Percentiles rank a stretch among this genome's conserved stretches.
These are phyloP conservation scores for Lamellibrachia satsuma DNA, from an alignment of 2,888 invertebrate species.

Conservation along the genomic window DNA sequence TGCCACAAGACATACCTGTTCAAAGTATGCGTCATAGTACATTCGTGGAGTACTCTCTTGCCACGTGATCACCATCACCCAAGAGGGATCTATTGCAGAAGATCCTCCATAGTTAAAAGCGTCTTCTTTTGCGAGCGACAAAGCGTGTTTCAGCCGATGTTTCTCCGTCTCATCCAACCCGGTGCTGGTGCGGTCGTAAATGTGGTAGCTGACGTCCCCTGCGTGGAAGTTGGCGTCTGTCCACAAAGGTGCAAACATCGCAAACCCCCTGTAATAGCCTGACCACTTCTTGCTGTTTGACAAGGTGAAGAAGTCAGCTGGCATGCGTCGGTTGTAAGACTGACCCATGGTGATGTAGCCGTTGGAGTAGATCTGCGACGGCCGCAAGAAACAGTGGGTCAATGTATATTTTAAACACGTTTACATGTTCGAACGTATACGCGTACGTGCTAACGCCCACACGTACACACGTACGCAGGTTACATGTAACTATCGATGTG, in stretches of 20 bases:
- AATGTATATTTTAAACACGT: background rate
- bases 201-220: background rate
- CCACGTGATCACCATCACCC: slow-evolving; percentile 27
- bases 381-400: background rate
- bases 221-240: background rate
- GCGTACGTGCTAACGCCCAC: background rate
- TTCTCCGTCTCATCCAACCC: background rate
- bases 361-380: slow-evolving; percentile 14
- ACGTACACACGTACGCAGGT: background rate
- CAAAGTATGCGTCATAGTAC: background rate
- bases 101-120: background rate
- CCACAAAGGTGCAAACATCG: background rate
- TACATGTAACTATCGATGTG: background rate
- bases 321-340: slow-evolving; percentile 7
- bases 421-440: background rate
- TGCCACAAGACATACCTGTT: slow-evolving; percentile 5
- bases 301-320: background rate
- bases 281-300: background rate
- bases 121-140: background rate
- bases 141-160: background rate
- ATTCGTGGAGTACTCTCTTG: slow-evolving; percentile 6
- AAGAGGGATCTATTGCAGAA: background rate
- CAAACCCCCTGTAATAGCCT: background rate
- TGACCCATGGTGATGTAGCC: slow-evolving; percentile 17
- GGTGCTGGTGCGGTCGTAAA: background rate